Evolutionary conservation across 2,888 invertebrate species (phyloP).

Genomic region (Aleiodes alternator): DNA sequence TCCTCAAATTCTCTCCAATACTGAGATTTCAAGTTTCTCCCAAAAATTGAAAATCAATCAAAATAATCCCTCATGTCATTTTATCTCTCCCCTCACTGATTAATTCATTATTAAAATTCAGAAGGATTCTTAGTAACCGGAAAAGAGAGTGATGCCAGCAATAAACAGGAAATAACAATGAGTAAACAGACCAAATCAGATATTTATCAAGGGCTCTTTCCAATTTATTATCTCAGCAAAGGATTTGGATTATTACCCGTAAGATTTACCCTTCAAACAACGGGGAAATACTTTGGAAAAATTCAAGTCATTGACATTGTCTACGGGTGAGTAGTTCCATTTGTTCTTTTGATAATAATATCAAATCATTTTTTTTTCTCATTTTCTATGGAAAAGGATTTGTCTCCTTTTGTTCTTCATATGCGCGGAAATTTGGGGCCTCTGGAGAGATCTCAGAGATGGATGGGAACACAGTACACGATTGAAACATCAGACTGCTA

Average conservation of each 20-base stretch:
- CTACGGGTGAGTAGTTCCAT: constrained; percentile 64
- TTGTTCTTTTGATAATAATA: constrained; percentile 13
- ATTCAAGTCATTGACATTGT: constrained; percentile 57
- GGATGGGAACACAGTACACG: constrained; percentile 78
- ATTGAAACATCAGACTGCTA: constrained; percentile 78
- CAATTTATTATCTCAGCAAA: constrained; percentile 69
- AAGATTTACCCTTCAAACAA: constrained; percentile 58
- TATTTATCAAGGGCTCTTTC: constrained; percentile 66
- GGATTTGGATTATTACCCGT: constrained; percentile 68
- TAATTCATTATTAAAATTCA: constrained; percentile 29
- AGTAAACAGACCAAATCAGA: constrained; percentile 58
- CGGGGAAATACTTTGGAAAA: constrained; percentile 62
- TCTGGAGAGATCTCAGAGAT: constrained; percentile 77
- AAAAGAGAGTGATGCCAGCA: constrained; percentile 43
- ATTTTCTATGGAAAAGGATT: constrained; percentile 51
- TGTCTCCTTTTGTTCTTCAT: constrained; percentile 58
- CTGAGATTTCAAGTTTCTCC: background rate
- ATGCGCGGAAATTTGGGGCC: constrained; percentile 73
- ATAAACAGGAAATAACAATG: constrained; percentile 47
- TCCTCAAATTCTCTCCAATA: no score
- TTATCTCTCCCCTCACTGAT: background rate
- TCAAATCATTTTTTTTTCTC: constrained; percentile 18
- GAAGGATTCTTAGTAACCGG: constrained; percentile 42
- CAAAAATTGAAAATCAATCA: background rate
- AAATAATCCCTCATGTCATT: background rate